These are phyloP conservation scores for Torymus auratus DNA, from an alignment of 2,888 invertebrate genomes.

Conservation along the genomic window DNA sequence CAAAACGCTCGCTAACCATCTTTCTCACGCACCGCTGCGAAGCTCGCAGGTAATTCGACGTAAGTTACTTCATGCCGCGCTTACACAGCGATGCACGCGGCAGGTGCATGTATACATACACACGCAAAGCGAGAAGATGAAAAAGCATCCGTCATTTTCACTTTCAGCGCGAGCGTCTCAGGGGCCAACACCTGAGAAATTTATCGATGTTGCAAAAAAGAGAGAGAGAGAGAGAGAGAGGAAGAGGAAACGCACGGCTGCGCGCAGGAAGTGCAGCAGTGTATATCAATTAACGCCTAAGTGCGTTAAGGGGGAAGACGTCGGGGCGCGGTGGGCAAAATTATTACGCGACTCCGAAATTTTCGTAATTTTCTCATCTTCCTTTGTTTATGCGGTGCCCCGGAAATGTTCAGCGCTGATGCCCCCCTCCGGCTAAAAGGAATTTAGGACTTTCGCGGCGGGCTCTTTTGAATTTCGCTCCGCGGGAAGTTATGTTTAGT, in stretches of 20 bases:
- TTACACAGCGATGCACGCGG: conserved; percentile 20
- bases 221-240: conserved; percentile 17
- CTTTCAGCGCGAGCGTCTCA: conserved; percentile 23
- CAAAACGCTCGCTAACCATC: too few species aligned
- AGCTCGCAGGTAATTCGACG: conserved; percentile 8
- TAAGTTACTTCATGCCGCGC: conserved; percentile 9
- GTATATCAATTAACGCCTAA: conserved; percentile 52
- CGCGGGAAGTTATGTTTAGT: background rate
- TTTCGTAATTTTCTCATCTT: conserved; percentile 35
- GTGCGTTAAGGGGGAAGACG: conserved; percentile 41
- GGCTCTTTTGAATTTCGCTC: too few species aligned
- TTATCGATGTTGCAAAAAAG: conserved; percentile 37
- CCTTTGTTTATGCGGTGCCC: conserved; percentile 12
- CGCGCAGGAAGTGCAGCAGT: conserved; percentile 18
- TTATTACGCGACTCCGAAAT: conserved; percentile 30
- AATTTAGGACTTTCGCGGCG: conserved; percentile 9
- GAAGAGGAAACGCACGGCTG: background rate
- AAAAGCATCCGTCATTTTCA: conserved; percentile 53
- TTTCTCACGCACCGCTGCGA: too few species aligned
- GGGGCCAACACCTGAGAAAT: conserved; percentile 34
- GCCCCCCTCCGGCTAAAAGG: background rate
- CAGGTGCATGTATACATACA: conserved; percentile 53
- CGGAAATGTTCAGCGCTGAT: background rate
- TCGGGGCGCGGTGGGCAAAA: conserved; percentile 31
- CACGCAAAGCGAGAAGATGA: conserved; percentile 43